Conservation (phyloP, 2,113 vertebrate genomes). For the Corydoras sp. region DNA sequence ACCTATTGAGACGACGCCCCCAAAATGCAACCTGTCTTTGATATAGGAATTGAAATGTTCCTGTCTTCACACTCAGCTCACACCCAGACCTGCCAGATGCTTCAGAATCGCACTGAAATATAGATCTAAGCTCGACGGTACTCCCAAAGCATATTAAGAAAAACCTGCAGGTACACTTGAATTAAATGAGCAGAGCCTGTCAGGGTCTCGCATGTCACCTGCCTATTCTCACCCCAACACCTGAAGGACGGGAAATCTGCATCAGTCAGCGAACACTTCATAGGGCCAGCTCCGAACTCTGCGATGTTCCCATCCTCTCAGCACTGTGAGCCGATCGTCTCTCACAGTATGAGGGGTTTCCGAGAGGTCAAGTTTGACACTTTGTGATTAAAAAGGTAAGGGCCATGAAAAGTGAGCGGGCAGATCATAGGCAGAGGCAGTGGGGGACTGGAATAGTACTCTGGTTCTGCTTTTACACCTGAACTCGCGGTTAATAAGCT, state of each 20-base stretch:
- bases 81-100: constrained; percentile 39
- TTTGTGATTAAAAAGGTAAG: neutral
- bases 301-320: constrained; percentile 11
- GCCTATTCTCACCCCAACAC: constrained; percentile 30
- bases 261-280: constrained; percentile 10
- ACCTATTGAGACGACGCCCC: constrained; percentile 11
- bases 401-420: neutral
- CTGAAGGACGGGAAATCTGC: constrained; percentile 11
- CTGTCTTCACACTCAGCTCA: constrained; percentile 27
- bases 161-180: constrained; percentile 45
- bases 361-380: neutral
- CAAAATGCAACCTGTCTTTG: constrained; percentile 24
- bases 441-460: neutral
- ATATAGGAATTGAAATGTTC: constrained; percentile 21
- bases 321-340: neutral
- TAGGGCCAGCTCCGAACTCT: constrained; percentile 2
- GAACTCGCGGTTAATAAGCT: too few relatives aligned
- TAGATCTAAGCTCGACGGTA: constrained; percentile 47
- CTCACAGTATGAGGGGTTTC: constrained; percentile 12
- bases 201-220: constrained; percentile 48
- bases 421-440: constrained; percentile 4
- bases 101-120: constrained; percentile 51
- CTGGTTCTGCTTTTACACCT: too few relatives aligned
- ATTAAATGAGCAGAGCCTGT: constrained; percentile 57
- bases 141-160: constrained; percentile 48